A percentile compares a stretch with the other conserved stretches of the same genome.
These are phyloP conservation scores for Spondyliosoma cantharus DNA, from an alignment of 2,797 vertebrate genomes.

Conservation along the genomic window DNA sequence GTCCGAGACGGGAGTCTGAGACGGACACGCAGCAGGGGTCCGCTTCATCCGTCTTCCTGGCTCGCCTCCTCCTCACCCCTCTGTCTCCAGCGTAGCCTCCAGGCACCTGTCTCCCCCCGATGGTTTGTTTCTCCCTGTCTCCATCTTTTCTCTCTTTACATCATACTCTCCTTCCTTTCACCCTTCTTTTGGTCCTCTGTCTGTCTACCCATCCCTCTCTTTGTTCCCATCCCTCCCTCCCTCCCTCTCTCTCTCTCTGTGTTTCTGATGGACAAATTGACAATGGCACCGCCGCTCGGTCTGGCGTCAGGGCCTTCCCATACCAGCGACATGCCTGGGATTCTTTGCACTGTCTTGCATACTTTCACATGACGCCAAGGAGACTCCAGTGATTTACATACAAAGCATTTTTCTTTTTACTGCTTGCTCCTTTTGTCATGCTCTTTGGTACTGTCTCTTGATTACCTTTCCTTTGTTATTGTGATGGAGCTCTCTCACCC, in stretches of 20 bases:
- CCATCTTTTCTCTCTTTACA: slow-evolving; percentile 36
- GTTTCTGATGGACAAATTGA: slow-evolving; percentile 65
- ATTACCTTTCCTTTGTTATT: slow-evolving; percentile 71
- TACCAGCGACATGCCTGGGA: slow-evolving; percentile 72
- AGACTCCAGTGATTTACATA: slow-evolving; percentile 73
- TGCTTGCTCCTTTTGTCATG: slow-evolving; percentile 66
- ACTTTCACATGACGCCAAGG: slow-evolving; percentile 76
- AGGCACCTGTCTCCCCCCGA: slow-evolving; percentile 72
- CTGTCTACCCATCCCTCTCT: slow-evolving; percentile 46
- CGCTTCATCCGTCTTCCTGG: slow-evolving; percentile 85
- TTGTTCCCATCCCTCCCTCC: slow-evolving; percentile 45
- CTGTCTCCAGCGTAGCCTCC: slow-evolving; percentile 68
- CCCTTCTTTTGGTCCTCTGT: slow-evolving; percentile 32
- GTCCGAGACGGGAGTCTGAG: slow-evolving; percentile 84
- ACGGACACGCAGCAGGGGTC: slow-evolving; percentile 86
- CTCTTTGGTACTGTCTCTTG: slow-evolving; percentile 51
- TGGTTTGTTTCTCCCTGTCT: slow-evolving; percentile 48
- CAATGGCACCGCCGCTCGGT: slow-evolving; percentile 70
- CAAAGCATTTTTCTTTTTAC: slow-evolving; percentile 68
- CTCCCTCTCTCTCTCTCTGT: slow-evolving; percentile 43
- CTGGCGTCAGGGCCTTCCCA: slow-evolving; percentile 70
- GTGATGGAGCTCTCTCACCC: slow-evolving; percentile 48
- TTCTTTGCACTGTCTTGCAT: slow-evolving; percentile 73
- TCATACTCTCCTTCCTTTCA: slow-evolving; percentile 51
- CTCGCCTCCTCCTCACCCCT: slow-evolving; percentile 66